Conservation (phyloP, 1,140 invertebrate species). For the Drosophila obscura region DNA sequence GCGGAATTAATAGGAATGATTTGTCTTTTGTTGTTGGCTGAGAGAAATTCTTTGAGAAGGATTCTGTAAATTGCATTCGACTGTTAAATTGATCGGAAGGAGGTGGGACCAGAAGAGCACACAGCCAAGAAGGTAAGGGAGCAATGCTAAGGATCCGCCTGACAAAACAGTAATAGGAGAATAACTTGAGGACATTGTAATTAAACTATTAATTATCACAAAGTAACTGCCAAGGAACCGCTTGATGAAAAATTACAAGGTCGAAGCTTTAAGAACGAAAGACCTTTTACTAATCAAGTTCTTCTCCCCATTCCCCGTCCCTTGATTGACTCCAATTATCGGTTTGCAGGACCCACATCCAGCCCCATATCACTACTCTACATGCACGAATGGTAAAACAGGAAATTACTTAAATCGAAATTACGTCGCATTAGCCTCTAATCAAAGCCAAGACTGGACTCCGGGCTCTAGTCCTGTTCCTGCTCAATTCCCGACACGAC, state of each 20-base stretch:
- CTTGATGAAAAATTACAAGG: not conserved
- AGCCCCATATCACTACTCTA: conserved; percentile 42
- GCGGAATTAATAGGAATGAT: conserved; percentile 80
- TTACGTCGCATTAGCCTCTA: conserved; percentile 72
- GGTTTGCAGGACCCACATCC: conserved; percentile 13
- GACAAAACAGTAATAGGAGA: conserved; percentile 7
- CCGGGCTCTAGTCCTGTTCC: conserved; percentile 6
- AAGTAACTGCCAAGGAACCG: conserved; percentile 5
- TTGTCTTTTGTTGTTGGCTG: conserved; percentile 75
- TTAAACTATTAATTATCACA: not conserved
- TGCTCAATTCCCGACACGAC: conserved; percentile 36
- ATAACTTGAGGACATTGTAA: not conserved
- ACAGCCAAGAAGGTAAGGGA: not conserved
- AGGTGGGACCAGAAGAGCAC: conserved; percentile 22
- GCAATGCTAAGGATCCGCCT: conserved; percentile 19
- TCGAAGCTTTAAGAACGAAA: conserved; percentile 4
- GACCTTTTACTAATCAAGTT: conserved; percentile 46
- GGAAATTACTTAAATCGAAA: conserved; percentile 76
- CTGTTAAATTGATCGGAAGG: conserved; percentile 75
- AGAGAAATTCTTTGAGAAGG: conserved; percentile 27
- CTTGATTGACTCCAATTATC: conserved; percentile 76
- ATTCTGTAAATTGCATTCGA: conserved; percentile 69
- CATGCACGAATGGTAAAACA: conserved; percentile 58
- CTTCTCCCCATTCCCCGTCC: conserved; percentile 17
- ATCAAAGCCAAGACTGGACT: not conserved